phyloP scores from a whole-genome alignment of 2,888 invertebrate species.

The Orgyia antiqua region DNA sequence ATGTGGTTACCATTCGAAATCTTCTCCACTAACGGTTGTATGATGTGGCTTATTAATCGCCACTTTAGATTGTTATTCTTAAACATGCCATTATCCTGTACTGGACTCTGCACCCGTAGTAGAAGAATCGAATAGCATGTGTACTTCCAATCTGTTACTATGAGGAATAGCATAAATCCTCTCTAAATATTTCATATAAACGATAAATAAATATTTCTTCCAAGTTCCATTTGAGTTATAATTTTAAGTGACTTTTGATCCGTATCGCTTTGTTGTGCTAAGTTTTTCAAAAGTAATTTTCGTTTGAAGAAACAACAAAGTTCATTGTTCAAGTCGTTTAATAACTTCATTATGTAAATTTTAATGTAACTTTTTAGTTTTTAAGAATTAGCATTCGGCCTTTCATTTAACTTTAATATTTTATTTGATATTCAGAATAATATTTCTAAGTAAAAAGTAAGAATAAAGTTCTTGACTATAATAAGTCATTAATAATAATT shows the following conservation, averaged over 20 bases:
- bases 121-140: too few relatives aligned
- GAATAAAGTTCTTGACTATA: too few relatives aligned
- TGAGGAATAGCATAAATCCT: too few relatives aligned
- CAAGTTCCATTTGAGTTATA: slow-evolving; percentile 25
- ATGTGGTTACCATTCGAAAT: neutral
- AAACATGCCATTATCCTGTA: too few relatives aligned
- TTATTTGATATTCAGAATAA: too few relatives aligned
- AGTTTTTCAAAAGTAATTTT: slow-evolving; percentile 35
- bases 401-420: too few relatives aligned
- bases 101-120: too few relatives aligned
- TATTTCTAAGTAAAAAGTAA: too few relatives aligned
- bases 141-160: too few relatives aligned
- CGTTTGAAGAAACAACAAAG: slow-evolving; percentile 11
- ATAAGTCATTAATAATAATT: too few relatives aligned
- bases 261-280: slow-evolving; percentile 27
- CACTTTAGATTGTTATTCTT: neutral
- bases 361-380: slow-evolving; percentile 25
- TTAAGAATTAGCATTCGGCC: too few relatives aligned
- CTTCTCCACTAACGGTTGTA: neutral
- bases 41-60: neutral
- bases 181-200: too few relatives aligned
- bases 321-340: slow-evolving; percentile 17
- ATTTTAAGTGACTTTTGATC: slow-evolving; percentile 45
- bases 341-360: slow-evolving; percentile 14
- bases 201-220: slow-evolving; percentile 6